Base-by-base conservation (phyloP, 2,797 vertebrate species). In the Petrocephalus schoutedeni region DNA sequence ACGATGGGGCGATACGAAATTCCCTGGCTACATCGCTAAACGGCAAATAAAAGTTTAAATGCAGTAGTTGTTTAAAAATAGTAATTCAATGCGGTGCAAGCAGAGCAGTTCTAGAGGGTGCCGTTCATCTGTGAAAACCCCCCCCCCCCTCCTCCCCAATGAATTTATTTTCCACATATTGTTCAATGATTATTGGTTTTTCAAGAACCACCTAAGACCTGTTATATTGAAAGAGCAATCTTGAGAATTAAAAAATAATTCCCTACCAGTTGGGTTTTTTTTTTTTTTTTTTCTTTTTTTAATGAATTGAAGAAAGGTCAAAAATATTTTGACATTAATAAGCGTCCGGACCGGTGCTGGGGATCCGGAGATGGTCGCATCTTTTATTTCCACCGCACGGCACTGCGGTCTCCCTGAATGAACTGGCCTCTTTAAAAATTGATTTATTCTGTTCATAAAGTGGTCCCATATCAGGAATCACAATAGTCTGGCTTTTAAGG, bases 381-480 rank as follows among this genome's bases (percentile, higher is more conserved):
- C 23, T 32, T 32, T 53, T 4, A 28, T 21, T 32, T 32, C 23
- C 83, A 57, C 21, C 12, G 14, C 51, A 19, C 0, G 14, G 12
- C 83, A 14, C 54, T 4, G 23, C 14, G 16, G 77, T 51, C 45
- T 16, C 14, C 32, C 0, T 9, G 4, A 85, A 57, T 56, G 28
- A 85, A 85, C 10, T 53, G 2, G 83, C 21, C 23, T 51, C 36
- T 82, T 51, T 82, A 57, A 32, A 56, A 57, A 85, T 57, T 58
- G 83, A 56, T 85, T 85, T 85, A 85, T 85, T 85, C 54, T 57
- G 53, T 85, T 85, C 83, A 85, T 56, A 57, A 56, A 57, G 83
- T 85, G 53, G 23, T 5, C 28, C 21, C 51, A 10, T 58, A 85
- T 85, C 23, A 85, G 6, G 21, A 85, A 85, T 36, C 83, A 82